These are phyloP conservation scores for Erebia ligea DNA, from an alignment of 2,888 invertebrate species.

Conservation along the genomic window DNA sequence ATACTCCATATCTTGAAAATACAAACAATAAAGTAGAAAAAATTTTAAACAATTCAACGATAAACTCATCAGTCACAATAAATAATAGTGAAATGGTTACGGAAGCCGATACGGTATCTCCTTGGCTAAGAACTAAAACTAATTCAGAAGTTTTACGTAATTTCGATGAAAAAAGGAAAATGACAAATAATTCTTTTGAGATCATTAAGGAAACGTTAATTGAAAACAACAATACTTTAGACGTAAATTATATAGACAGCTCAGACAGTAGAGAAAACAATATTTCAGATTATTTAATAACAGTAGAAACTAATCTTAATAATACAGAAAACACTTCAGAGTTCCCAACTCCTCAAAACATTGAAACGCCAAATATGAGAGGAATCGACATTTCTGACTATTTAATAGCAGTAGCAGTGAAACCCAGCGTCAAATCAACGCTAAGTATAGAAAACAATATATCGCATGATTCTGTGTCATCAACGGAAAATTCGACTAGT, in stretches of 20 bases:
- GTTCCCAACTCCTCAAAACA: not conserved
- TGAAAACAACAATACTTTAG: not conserved
- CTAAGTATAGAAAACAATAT: too few species aligned
- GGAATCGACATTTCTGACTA: not conserved
- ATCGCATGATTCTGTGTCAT: not conserved
- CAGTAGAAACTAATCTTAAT: not conserved
- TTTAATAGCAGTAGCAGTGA: conserved; percentile 1
- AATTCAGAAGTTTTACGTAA: not conserved
- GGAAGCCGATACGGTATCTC: not conserved
- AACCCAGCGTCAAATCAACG: too few species aligned
- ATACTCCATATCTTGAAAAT: not conserved
- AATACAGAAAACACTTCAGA: not conserved
- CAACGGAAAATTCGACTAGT: not conserved
- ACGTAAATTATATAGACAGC: not conserved
- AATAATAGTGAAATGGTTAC: not conserved
- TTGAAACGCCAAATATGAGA: not conserved
- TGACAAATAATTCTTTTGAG: not conserved
- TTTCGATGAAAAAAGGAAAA: not conserved
- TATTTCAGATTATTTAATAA: not conserved
- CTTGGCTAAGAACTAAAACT: not conserved
- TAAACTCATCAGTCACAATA: not conserved
- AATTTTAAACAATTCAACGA: not conserved
- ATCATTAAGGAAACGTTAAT: not conserved
- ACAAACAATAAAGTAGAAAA: not conserved
- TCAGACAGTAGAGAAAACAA: not conserved